Evolutionary conservation across 2,797 vertebrate genomes (phyloP).

Genomic region (Pelochelys cantorii): DNA sequence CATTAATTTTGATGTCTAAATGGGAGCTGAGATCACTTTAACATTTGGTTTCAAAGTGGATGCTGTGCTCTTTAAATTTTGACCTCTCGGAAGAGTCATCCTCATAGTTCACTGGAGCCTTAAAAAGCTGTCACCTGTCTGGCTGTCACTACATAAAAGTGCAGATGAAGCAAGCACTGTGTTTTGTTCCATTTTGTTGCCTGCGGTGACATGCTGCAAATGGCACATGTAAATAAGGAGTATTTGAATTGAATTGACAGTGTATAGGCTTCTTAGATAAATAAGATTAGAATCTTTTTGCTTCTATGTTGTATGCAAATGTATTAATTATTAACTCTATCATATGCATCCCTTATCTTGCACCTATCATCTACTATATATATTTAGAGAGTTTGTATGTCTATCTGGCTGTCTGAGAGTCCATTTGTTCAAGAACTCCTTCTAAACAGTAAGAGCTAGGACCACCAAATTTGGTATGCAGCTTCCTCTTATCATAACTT

Average conservation of each 20-base stretch:
- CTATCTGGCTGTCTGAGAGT: too few species aligned
- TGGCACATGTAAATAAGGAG: constrained; percentile 65
- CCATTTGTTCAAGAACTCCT: too few species aligned
- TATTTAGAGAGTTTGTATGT: too few species aligned
- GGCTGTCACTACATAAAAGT: not conserved
- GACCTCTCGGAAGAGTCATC: not conserved
- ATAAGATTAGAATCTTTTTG: constrained; percentile 43
- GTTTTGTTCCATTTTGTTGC: constrained; percentile 22
- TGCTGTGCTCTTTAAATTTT: not conserved
- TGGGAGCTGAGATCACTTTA: not conserved
- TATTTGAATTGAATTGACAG: constrained; percentile 63
- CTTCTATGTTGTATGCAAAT: constrained; percentile 64
- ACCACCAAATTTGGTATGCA: too few species aligned
- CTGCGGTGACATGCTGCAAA: constrained; percentile 11
- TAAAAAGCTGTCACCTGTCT: not conserved
- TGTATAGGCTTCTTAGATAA: constrained; percentile 58
- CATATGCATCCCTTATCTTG: constrained; percentile 62
- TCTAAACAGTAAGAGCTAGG: too few species aligned
- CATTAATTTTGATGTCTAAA: not conserved
- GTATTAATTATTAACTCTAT: constrained; percentile 51
- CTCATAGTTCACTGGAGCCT: not conserved
- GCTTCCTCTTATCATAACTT: too few species aligned
- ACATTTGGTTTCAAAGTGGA: not conserved
- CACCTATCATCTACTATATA: constrained; percentile 59
- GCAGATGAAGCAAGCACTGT: not conserved